phyloP scores from a whole-genome alignment of 1,140 invertebrate species.

The Drosophila prosaltans region DNA sequence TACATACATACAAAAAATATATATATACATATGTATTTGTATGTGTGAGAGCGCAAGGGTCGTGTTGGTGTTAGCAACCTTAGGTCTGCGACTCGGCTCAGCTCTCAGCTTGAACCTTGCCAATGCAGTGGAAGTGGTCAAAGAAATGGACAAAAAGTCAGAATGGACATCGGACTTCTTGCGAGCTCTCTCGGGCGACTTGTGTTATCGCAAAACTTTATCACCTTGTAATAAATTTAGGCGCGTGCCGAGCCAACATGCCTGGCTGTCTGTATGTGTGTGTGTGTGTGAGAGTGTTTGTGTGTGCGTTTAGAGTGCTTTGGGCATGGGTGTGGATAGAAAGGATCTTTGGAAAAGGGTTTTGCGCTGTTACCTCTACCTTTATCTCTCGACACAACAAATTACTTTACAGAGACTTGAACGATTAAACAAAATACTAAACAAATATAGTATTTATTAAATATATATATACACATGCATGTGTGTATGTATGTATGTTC shows the following conservation, averaged over 20 bases:
- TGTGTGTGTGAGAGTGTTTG: background rate
- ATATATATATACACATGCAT: too few species aligned
- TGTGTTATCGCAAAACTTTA: slow-evolving; percentile 44
- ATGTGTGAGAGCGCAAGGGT: slow-evolving; percentile 10
- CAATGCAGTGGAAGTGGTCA: slow-evolving; percentile 9
- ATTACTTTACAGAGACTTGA: too few species aligned
- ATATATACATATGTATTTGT: background rate
- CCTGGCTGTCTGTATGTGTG: slow-evolving; percentile 7
- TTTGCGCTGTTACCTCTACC: too few species aligned
- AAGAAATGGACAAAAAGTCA: slow-evolving; percentile 8
- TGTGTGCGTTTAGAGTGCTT: background rate
- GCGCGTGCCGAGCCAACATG: slow-evolving; percentile 28
- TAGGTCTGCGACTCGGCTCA: background rate
- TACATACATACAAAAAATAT: too few species aligned
- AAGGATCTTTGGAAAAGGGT: background rate
- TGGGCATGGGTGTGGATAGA: background rate
- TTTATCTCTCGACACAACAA: too few species aligned
- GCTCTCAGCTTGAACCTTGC: slow-evolving; percentile 4
- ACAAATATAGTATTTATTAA: too few species aligned
- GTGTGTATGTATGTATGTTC: too few species aligned
- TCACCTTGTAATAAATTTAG: slow-evolving; percentile 45
- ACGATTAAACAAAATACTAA: too few species aligned
- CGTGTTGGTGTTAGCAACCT: slow-evolving; percentile 14
- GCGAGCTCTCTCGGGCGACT: slow-evolving; percentile 14
- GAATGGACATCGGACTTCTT: slow-evolving; percentile 22